These are phyloP conservation scores for Caradrina clavipalpis DNA, from an alignment of 2,888 invertebrate species.

Conservation along the genomic window DNA sequence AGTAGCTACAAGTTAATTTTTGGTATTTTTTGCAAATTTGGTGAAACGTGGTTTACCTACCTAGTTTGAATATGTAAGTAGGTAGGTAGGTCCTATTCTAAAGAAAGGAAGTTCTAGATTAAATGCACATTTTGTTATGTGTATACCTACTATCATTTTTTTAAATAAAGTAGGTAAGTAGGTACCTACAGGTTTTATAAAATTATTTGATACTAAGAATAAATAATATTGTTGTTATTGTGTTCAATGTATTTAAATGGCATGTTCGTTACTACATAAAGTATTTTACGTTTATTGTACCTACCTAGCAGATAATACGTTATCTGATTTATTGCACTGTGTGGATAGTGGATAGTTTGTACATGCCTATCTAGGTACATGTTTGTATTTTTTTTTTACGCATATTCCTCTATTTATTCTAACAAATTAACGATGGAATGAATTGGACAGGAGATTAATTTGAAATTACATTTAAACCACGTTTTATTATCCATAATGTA, in stretches of 20 bases:
- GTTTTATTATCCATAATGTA: neutral
- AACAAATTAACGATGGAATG: neutral
- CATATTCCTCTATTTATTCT: neutral
- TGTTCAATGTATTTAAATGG: neutral
- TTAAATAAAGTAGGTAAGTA: no score
- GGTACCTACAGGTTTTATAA: neutral
- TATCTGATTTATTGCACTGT: conserved; percentile 23
- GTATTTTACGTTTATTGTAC: conserved; percentile 23
- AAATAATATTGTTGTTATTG: conserved; percentile 22
- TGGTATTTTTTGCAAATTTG: no score
- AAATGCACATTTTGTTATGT: no score
- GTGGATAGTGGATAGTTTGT: conserved; percentile 1
- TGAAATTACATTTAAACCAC: neutral
- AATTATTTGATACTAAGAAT: conserved; percentile 4
- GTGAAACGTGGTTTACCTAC: no score
- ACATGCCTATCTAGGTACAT: neutral
- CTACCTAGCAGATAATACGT: conserved; percentile 18
- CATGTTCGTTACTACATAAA: conserved; percentile 16
- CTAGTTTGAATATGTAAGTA: neutral
- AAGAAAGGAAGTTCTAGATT: neutral
- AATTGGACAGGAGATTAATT: neutral
- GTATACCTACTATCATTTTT: no score
- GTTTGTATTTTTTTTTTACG: neutral
- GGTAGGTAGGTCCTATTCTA: no score
- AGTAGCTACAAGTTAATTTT: neutral